Conservation (phyloP, 2,888 invertebrate species). For the Nemurella pictetii region DNA sequence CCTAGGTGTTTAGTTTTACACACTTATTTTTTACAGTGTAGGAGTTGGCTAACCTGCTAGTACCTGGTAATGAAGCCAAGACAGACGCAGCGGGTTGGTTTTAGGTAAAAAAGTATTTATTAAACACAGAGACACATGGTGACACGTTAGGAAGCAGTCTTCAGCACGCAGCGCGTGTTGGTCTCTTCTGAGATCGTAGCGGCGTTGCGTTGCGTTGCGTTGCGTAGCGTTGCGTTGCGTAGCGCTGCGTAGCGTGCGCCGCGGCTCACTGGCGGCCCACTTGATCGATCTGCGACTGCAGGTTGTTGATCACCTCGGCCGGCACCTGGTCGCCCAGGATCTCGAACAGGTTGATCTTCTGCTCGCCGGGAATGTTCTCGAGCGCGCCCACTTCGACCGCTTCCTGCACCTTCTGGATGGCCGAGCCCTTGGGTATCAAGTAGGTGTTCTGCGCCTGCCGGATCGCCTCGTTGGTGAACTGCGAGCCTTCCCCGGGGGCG, state of each 20-base stretch:
- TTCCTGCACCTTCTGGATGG: slow-evolving; percentile 85
- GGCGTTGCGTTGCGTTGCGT: too few relatives aligned
- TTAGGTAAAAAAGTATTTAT: neutral
- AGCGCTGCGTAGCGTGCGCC: neutral
- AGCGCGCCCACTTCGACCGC: slow-evolving; percentile 84
- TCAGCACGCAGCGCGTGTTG: too few relatives aligned
- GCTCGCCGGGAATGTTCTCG: slow-evolving; percentile 83
- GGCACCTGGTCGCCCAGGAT: slow-evolving; percentile 85
- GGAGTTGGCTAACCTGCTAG: too few relatives aligned
- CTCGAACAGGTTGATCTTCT: slow-evolving; percentile 80
- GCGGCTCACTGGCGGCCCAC: slow-evolving; percentile 59
- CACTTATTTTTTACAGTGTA: too few relatives aligned
- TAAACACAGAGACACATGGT: neutral
- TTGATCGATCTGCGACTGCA: slow-evolving; percentile 82
- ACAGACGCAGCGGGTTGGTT: neutral
- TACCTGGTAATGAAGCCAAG: too few relatives aligned
- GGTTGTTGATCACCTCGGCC: slow-evolving; percentile 83
- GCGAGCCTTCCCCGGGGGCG: slow-evolving; percentile 65
- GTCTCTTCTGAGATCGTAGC: too few relatives aligned
- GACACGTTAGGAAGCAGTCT: too few relatives aligned
- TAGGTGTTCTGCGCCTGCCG: slow-evolving; percentile 84
- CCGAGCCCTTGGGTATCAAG: slow-evolving; percentile 82
- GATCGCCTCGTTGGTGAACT: slow-evolving; percentile 84
- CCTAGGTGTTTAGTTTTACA: too few relatives aligned
- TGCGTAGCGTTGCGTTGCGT: too few relatives aligned